Evolutionary conservation across 2,888 invertebrate species (phyloP).

Genomic region (Conistra vaccinii): DNA sequence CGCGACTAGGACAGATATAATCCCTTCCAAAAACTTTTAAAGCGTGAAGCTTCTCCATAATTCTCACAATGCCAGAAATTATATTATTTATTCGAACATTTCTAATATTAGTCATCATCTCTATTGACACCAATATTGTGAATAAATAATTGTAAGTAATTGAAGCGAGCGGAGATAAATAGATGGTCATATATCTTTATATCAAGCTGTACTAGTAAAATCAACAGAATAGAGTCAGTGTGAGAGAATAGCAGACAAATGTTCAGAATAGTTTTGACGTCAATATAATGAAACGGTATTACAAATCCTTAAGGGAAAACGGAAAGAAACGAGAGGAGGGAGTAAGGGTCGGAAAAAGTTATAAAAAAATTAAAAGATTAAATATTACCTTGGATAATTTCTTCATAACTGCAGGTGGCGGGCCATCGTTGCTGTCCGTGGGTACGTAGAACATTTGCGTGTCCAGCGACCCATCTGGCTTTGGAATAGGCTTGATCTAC

Average conservation of each 20-base stretch:
- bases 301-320: not conserved
- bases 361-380: not conserved
- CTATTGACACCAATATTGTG: not conserved
- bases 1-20: too few relatives aligned
- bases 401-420: constrained; percentile 85
- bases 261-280: not conserved
- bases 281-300: not conserved
- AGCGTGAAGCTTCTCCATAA: too few relatives aligned
- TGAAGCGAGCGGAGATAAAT: not conserved
- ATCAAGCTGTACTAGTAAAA: not conserved
- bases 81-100: too few relatives aligned
- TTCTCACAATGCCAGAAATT: too few relatives aligned
- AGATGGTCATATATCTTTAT: not conserved
- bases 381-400: constrained; percentile 82
- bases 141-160: not conserved
- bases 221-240: not conserved
- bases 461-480: constrained; percentile 94
- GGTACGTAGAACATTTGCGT: constrained; percentile 95
- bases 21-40: too few relatives aligned
- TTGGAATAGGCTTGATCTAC: constrained; percentile 94
- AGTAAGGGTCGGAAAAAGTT: not conserved
- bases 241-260: not conserved
- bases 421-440: constrained; percentile 91
- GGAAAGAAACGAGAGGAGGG: not conserved
- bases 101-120: too few relatives aligned